A percentile compares a stretch with the other conserved stretches of the same genome.
Evolutionary conservation across 2,113 vertebrate genomes (phyloP).

Genomic region (Phoenicopterus ruber): DNA sequence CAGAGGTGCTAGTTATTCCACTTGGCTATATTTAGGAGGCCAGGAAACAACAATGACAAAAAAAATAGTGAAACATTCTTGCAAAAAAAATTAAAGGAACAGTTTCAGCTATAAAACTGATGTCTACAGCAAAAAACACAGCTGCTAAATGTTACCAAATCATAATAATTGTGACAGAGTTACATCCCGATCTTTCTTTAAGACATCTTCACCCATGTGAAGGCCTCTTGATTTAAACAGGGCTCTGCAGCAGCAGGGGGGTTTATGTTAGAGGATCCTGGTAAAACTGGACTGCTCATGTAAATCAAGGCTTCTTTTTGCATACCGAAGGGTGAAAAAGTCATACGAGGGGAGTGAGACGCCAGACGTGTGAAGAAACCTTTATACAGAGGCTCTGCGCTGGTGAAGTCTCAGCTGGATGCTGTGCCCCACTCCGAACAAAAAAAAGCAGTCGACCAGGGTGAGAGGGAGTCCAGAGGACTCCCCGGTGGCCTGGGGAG

Average conservation of each 20-base stretch:
- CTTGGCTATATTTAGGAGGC: conserved; percentile 73
- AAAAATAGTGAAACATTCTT: conserved; percentile 12
- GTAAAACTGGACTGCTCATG: conserved; percentile 1
- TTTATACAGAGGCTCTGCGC: neutral
- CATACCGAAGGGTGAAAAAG: conserved; percentile 11
- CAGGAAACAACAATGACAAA: conserved; percentile 66
- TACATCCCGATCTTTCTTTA: conserved; percentile 25
- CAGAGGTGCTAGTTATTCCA: conserved; percentile 68
- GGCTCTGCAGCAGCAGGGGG: neutral
- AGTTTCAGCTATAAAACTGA: conserved; percentile 54
- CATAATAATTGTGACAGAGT: conserved; percentile 55
- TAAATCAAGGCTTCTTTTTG: conserved; percentile 51
- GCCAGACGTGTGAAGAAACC: neutral
- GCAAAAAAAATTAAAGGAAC: conserved; percentile 47
- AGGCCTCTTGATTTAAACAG: conserved; percentile 61
- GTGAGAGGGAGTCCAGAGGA: neutral
- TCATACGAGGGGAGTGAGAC: neutral
- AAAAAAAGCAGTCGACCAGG: neutral
- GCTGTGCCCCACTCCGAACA: neutral
- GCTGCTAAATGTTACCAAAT: conserved; percentile 62
- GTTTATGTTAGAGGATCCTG: neutral
- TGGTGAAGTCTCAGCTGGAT: neutral
- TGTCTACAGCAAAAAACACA: conserved; percentile 34
- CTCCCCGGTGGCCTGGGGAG: neutral
- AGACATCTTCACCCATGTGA: conserved; percentile 30